Evolutionary conservation across 1,140 invertebrate genomes (phyloP), one percentile per base, ranked within the genome.

Genomic region (Atopsyche davidsoni): DNA sequence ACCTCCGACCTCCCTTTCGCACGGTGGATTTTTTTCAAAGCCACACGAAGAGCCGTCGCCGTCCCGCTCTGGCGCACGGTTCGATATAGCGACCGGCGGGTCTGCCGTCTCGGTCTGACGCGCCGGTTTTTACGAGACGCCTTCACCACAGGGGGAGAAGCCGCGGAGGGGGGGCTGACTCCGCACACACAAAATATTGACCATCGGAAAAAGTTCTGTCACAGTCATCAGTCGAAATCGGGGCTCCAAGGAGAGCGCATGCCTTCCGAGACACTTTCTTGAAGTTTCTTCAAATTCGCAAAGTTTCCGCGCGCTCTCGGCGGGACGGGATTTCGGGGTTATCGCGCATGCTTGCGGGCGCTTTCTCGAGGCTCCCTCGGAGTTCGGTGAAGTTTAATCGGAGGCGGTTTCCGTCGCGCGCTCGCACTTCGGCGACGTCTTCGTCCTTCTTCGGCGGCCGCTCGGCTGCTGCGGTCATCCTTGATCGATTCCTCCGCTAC

Each of bases 131-230:
- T 73, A 73, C 71, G 71, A 73, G 71, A 72, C 68, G 68, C 61
- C 67, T 68, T 67, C 67, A 65, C 69, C 65, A 63, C 46, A 41
- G 35, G 28, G 48, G 43, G 51, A 50, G 45, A 47, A 47, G 38
- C 67, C 66, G 68, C 67, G 67, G 67, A 66, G 64, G 70, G 67
- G 68, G 65, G 69, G 58, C 64, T 65, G 64, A 65, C 67, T 66
- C 64, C 67, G 66, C 65, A 66, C 69, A 73, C 69, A 67, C 68
- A 70, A 72, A 72, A 73, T 72, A 72, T 72, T 73, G 71, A 73
- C 70, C 71, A 73, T 72, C 68, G 71, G 71, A 73, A 73, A 73
- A 73, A 73, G 71, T 73, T 70, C 67, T 67, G 65, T 72, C 69
- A 69, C 69, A 73, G 68, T 70, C 71, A 73, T 72, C 71, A 73